Conservation (phyloP, 2,888 invertebrate genomes). For the Phengaris alcon region DNA sequence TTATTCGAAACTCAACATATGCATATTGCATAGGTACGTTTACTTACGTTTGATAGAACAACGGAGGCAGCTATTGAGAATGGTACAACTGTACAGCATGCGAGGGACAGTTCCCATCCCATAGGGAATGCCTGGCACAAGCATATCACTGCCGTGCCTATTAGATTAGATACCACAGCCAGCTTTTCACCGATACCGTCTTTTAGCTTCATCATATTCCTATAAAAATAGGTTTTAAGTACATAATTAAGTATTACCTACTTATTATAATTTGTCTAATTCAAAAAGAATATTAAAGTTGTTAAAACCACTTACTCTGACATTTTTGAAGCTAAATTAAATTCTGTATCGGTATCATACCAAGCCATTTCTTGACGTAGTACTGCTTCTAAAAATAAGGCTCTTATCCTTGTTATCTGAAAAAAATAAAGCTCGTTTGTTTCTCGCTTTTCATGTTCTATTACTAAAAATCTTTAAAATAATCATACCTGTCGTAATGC, state of each 20-base stretch:
- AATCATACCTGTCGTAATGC: conserved; percentile 72
- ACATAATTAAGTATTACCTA: neutral
- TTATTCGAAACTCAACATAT: no score
- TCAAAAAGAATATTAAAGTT: neutral
- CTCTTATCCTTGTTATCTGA: conserved; percentile 81
- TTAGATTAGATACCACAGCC: conserved; percentile 85
- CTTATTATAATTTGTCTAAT: no score
- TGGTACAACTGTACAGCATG: conserved; percentile 88
- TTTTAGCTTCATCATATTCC: conserved; percentile 87
- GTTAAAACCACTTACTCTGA: conserved; percentile 81
- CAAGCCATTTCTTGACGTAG: conserved; percentile 86
- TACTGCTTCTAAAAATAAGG: conserved; percentile 81
- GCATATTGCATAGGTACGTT: no score
- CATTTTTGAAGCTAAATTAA: conserved; percentile 85
- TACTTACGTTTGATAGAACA: conserved; percentile 84
- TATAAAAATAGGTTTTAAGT: conserved; percentile 48
- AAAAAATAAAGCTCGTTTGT: conserved; percentile 29
- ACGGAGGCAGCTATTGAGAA: conserved; percentile 86
- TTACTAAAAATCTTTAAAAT: neutral
- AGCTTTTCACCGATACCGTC: conserved; percentile 92
- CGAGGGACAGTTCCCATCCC: conserved; percentile 91
- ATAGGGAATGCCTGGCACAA: conserved; percentile 85
- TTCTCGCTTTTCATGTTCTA: conserved; percentile 26
- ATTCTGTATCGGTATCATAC: conserved; percentile 84
- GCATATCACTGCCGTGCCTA: conserved; percentile 84